Percentiles rank a stretch among this genome's conserved stretches.
Conservation (phyloP, 1,140 invertebrate species). For the Cryptotermes secundus region DNA sequence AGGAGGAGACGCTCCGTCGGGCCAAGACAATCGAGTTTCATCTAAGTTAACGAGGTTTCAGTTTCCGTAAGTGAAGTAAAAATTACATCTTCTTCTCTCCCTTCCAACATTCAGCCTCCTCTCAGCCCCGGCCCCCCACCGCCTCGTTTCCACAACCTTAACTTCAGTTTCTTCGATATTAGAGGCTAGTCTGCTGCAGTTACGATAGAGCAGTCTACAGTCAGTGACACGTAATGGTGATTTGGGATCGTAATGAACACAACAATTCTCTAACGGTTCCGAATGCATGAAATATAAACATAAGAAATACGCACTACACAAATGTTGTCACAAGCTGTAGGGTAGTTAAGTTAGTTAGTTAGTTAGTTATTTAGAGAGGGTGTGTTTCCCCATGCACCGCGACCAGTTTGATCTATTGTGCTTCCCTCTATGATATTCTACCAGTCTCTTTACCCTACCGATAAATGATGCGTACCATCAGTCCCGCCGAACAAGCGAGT, state of each 20-base stretch:
- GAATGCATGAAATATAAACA: too few species aligned
- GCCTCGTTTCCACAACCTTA: not conserved
- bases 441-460: too few species aligned
- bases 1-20: not conserved
- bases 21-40: conserved; percentile 10
- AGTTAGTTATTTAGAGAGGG: too few species aligned
- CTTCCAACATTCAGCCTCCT: not conserved
- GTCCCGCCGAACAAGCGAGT: too few species aligned
- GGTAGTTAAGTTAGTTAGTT: too few species aligned
- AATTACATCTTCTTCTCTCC: conserved; percentile 10
- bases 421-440: too few species aligned
- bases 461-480: too few species aligned
- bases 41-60: conserved; percentile 7
- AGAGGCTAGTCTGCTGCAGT: not conserved
- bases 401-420: too few species aligned
- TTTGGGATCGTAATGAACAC: not conserved
- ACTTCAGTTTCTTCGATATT: not conserved
- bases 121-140: not conserved
- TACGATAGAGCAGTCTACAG: not conserved
- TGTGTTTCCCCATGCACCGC: too few species aligned
- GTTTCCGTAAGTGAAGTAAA: conserved; percentile 15
- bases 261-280: not conserved
- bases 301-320: too few species aligned
- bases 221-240: not conserved
- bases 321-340: too few species aligned